Percentiles rank a stretch among this genome's conserved stretches.
phyloP scores from a whole-genome alignment of 2,888 invertebrate species.

The Corythucha ciliata region DNA sequence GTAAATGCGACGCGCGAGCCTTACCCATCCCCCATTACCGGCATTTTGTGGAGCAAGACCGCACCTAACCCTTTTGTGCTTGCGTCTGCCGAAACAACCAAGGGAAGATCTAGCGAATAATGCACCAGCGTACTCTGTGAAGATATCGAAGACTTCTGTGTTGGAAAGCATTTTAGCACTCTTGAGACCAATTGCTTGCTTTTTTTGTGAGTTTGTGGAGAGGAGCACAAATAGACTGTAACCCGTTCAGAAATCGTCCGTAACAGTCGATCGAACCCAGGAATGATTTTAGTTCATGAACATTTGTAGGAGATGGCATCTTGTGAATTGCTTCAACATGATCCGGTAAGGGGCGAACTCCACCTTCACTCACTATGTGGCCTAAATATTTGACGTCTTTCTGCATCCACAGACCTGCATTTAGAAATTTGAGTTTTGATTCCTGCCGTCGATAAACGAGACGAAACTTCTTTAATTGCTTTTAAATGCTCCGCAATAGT shows the following conservation, averaged over 20 bases:
- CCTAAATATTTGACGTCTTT: neutral
- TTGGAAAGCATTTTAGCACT: no score
- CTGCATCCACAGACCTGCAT: neutral
- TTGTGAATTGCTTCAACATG: neutral
- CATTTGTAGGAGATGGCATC: neutral
- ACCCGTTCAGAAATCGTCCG: neutral
- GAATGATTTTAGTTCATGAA: neutral
- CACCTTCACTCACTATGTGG: neutral
- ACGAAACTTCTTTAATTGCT: neutral
- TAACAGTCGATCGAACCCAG: neutral
- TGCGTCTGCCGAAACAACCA: neutral
- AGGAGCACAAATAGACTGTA: neutral
- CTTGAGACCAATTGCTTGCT: neutral
- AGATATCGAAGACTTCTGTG: neutral
- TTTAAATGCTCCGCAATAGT: neutral
- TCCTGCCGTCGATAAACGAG: neutral
- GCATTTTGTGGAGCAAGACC: constrained; percentile 9
- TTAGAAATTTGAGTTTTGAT: neutral
- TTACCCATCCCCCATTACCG: constrained; percentile 6
- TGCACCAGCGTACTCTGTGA: neutral
- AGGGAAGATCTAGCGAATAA: neutral
- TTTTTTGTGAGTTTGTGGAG: neutral
- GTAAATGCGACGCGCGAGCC: constrained; percentile 1
- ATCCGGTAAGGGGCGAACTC: neutral
- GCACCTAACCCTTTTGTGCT: constrained; percentile 11